These are phyloP conservation scores for Phaethon lepturus DNA, from an alignment of 2,113 vertebrate genomes.

Conservation along the genomic window DNA sequence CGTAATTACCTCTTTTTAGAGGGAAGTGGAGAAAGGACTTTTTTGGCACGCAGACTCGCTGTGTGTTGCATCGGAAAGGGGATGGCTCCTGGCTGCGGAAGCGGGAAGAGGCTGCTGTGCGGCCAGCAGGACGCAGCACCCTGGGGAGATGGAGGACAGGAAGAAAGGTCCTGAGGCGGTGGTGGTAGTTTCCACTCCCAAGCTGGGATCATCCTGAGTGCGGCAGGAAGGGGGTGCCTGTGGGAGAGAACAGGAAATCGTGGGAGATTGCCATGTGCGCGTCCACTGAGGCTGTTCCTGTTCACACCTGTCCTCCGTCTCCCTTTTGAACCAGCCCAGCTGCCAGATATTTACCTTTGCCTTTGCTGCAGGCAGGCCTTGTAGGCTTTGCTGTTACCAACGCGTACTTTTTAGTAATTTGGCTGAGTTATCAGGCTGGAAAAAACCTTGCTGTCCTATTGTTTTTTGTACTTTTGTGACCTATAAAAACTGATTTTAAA, in stretches of 20 bases:
- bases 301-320: slow-evolving; percentile 45
- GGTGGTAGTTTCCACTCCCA: slow-evolving; percentile 31
- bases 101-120: not conserved
- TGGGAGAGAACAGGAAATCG: slow-evolving; percentile 37
- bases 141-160: slow-evolving; percentile 45
- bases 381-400: not conserved
- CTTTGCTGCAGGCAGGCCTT: not conserved
- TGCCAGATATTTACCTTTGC: slow-evolving; percentile 29
- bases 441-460: not conserved
- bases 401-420: not conserved
- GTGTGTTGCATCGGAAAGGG: slow-evolving; percentile 8
- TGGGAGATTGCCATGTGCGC: not conserved
- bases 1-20: not conserved
- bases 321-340: not conserved
- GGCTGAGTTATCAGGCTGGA: not conserved
- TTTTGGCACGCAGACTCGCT: not conserved
- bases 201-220: slow-evolving; percentile 1
- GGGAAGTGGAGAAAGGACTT: not conserved
- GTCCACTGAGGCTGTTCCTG: not conserved
- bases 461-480: not conserved
- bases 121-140: not conserved
- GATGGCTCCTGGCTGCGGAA: slow-evolving; percentile 36
- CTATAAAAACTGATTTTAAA: not conserved
- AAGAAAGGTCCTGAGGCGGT: slow-evolving; percentile 15
- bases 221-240: slow-evolving; percentile 55